A percentile compares a stretch with the other conserved stretches of the same genome.
These are phyloP conservation scores for Drosophila macrospina DNA, from an alignment of 2,888 invertebrate genomes.

Conservation along the genomic window DNA sequence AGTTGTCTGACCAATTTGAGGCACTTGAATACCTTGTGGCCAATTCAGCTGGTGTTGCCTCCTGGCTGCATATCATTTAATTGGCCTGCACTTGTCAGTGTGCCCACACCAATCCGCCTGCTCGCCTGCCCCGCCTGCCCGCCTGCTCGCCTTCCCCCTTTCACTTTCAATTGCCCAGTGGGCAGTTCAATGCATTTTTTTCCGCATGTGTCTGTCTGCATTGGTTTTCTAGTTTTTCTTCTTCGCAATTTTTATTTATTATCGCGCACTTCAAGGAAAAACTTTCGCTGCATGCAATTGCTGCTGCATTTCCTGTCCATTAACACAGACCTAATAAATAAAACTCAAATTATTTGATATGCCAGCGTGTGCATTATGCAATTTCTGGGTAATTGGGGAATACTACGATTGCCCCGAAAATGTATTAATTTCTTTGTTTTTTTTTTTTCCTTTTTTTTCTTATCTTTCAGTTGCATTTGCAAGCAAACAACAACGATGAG, in stretches of 20 bases:
- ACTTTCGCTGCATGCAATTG: conserved; percentile 62
- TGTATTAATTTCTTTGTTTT: not conserved
- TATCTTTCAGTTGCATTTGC: conserved; percentile 1
- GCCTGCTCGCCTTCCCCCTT: conserved; percentile 52
- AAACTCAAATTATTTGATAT: not conserved
- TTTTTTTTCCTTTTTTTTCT: not conserved
- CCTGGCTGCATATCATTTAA: conserved; percentile 37
- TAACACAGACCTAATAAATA: conserved; percentile 55
- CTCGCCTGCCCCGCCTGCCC: not conserved
- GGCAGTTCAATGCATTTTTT: conserved; percentile 54
- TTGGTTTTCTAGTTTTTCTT: conserved; percentile 43
- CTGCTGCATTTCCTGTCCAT: conserved; percentile 62
- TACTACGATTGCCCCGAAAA: not conserved
- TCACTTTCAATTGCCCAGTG: conserved; percentile 73
- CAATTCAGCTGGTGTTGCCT: conserved; percentile 15
- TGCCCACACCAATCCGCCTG: no score
- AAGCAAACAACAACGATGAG: not conserved
- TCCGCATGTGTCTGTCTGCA: conserved; percentile 14
- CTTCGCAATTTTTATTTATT: conserved; percentile 59
- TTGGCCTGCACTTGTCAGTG: conserved; percentile 39
- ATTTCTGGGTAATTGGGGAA: conserved; percentile 40
- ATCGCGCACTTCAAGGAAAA: conserved; percentile 66
- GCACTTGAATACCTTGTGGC: conserved; percentile 27
- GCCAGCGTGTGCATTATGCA: conserved; percentile 19
- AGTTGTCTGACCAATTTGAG: conserved; percentile 18